Evolutionary conservation across 2,888 invertebrate species (phyloP).

Genomic region (Dolomedes plantarius): DNA sequence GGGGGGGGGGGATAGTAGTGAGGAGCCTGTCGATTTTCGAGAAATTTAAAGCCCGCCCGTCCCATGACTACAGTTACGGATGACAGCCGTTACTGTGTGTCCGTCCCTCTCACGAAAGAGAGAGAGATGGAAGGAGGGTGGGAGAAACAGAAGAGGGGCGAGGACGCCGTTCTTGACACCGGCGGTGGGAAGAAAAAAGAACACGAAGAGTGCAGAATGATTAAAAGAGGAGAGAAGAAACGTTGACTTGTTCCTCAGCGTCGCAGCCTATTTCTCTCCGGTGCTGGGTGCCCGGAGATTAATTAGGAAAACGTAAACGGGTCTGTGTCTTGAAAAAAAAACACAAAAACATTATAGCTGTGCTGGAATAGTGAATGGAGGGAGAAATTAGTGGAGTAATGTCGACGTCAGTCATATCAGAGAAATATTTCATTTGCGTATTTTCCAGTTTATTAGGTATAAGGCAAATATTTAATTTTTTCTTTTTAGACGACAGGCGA

Average conservation of each 20-base stretch:
- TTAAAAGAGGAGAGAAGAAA: constrained; percentile 1
- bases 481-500: too few relatives aligned
- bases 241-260: neutral
- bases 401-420: too few relatives aligned
- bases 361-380: too few relatives aligned
- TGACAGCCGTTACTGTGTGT: constrained; percentile 56
- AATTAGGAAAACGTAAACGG: neutral
- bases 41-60: constrained; percentile 70
- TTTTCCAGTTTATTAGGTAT: too few relatives aligned
- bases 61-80: constrained; percentile 69
- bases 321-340: too few relatives aligned
- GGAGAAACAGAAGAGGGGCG: constrained; percentile 11
- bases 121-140: constrained; percentile 3
- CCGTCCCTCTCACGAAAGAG: constrained; percentile 17
- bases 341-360: too few relatives aligned
- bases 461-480: too few relatives aligned
- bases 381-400: too few relatives aligned
- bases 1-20: constrained; percentile 23
- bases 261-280: neutral
- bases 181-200: neutral
- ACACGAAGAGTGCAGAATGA: neutral
- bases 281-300: neutral
- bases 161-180: constrained; percentile 36
- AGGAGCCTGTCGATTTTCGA: constrained; percentile 61
- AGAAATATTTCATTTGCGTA: too few relatives aligned